Evolutionary conservation across 2,888 invertebrate genomes (phyloP).

Genomic region (Platypus cylindrus): DNA sequence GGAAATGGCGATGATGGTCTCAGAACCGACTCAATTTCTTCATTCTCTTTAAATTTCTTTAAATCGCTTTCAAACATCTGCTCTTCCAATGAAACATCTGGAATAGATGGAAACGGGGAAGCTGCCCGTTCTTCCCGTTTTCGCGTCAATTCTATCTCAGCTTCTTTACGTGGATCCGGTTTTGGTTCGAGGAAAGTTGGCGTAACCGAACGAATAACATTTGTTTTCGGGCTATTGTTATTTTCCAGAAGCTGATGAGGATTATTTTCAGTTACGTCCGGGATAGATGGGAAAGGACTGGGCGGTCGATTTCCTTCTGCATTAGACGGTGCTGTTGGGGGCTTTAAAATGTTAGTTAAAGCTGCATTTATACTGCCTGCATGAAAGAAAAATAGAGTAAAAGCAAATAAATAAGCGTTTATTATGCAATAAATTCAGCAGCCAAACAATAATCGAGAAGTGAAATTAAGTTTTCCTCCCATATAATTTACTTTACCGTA

Average conservation of each 20-base stretch:
- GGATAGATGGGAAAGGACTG: conserved; percentile 26
- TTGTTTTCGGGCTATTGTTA: conserved; percentile 9
- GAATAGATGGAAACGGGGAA: conserved; percentile 26
- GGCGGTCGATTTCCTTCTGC: conserved; percentile 14
- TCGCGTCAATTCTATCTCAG: conserved; percentile 13
- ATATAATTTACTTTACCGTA: too few relatives aligned
- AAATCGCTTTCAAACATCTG: conserved; percentile 21
- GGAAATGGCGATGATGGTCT: conserved; percentile 28
- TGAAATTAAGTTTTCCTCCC: conserved; percentile 16
- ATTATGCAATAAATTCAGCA: not conserved
- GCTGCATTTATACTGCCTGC: conserved; percentile 27
- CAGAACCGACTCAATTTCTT: conserved; percentile 16
- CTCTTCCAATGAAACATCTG: conserved; percentile 21
- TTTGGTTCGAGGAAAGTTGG: conserved; percentile 17
- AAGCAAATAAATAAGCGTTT: too few relatives aligned
- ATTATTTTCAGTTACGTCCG: conserved; percentile 23
- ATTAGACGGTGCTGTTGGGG: conserved; percentile 15
- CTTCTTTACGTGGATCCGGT: conserved; percentile 14
- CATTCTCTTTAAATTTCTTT: conserved; percentile 17
- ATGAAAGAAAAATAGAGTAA: conserved; percentile 6
- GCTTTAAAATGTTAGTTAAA: conserved; percentile 23
- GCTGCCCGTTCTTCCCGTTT: conserved; percentile 15
- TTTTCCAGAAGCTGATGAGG: too few relatives aligned
- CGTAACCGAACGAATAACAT: conserved; percentile 17
- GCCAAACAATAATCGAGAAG: not conserved